These are phyloP conservation scores for Cranoglanis bouderius DNA, from an alignment of 2,113 vertebrate genomes.

Conservation along the genomic window DNA sequence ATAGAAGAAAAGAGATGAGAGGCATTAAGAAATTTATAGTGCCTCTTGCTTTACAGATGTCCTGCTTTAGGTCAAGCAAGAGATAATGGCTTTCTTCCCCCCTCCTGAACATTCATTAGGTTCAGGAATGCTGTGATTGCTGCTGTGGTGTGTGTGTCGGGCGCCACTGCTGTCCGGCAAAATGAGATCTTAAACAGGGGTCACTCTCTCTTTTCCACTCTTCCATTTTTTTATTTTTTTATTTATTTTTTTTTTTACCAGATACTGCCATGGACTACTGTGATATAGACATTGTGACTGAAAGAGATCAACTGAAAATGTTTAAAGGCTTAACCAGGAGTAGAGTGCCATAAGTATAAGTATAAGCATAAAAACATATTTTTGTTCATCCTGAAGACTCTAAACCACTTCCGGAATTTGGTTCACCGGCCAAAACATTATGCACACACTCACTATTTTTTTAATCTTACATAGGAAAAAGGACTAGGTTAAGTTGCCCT, in stretches of 20 bases:
- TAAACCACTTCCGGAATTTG: background rate
- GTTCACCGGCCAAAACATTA: background rate
- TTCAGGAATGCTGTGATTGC: conserved; percentile 44
- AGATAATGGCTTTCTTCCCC: conserved; percentile 48
- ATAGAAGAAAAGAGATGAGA: conserved; percentile 39
- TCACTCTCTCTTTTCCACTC: conserved; percentile 18
- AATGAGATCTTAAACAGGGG: conserved; percentile 49
- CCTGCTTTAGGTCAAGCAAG: conserved; percentile 34
- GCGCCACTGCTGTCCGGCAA: conserved; percentile 27
- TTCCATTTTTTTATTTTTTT: background rate
- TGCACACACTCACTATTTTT: background rate
- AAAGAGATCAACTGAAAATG: background rate
- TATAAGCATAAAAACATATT: background rate
- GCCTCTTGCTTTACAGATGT: conserved; percentile 33
- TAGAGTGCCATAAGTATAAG: background rate
- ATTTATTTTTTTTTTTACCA: no score
- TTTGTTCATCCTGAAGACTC: background rate
- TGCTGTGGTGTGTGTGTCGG: conserved; percentile 1
- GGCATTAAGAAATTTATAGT: conserved; percentile 51
- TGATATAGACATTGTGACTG: background rate
- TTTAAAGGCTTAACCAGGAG: background rate
- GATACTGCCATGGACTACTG: background rate
- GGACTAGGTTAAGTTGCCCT: background rate
- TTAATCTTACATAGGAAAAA: background rate
- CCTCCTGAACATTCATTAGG: conserved; percentile 51